Conservation (phyloP, 2,113 vertebrate genomes). For the Cololabis saira region DNA sequence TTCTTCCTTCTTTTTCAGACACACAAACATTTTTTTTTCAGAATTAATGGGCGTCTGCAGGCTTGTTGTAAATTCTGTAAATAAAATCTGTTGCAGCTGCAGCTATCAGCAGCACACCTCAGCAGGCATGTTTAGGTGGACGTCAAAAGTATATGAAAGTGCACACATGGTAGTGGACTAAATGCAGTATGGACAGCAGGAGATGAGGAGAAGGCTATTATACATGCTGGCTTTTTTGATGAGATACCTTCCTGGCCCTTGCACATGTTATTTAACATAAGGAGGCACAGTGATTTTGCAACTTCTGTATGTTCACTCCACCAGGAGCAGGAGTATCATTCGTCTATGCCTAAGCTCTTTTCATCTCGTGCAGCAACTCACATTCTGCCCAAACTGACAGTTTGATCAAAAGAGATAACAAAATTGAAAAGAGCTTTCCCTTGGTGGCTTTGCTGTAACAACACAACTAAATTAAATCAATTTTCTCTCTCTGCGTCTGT, state of each 20-base stretch:
- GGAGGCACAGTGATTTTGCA: constrained; percentile 48
- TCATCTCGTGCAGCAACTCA: constrained; percentile 54
- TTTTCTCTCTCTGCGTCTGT: constrained; percentile 55
- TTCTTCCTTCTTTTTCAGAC: constrained; percentile 17
- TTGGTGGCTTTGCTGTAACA: constrained; percentile 69
- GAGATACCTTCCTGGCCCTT: constrained; percentile 21
- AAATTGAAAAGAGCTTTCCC: constrained; percentile 78
- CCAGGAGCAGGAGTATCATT: constrained; percentile 35
- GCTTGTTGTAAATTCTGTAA: constrained; percentile 53
- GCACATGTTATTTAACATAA: constrained; percentile 37
- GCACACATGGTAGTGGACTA: constrained; percentile 25
- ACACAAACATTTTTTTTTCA: constrained; percentile 15
- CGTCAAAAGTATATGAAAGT: constrained; percentile 18
- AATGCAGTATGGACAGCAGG: constrained; percentile 44
- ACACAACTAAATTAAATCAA: constrained; percentile 78
- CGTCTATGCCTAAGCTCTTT: constrained; percentile 47
- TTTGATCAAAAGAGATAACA: constrained; percentile 76
- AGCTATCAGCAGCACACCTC: constrained; percentile 38
- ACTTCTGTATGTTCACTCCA: constrained; percentile 48
- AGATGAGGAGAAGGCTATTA: constrained; percentile 48
- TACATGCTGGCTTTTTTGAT: constrained; percentile 34
- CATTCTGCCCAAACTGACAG: constrained; percentile 68
- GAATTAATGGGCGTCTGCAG: constrained; percentile 54
- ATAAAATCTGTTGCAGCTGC: constrained; percentile 57
- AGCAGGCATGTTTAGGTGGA: constrained; percentile 46